Evolutionary conservation across 2,113 vertebrate species (phyloP), one percentile per base, ranked within the genome.

Genomic region (Sander vitreus): DNA sequence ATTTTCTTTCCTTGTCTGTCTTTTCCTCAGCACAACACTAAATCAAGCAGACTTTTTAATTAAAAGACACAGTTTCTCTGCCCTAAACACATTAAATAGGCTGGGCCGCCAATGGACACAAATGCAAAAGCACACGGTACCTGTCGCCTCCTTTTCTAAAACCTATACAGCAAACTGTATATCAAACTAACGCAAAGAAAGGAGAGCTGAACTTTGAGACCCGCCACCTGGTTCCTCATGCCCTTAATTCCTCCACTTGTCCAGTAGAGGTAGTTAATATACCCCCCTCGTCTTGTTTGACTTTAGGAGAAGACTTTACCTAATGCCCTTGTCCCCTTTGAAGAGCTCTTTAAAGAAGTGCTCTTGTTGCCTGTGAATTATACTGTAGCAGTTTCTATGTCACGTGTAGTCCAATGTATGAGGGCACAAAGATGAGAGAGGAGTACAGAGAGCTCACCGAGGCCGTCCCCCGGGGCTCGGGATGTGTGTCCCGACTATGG

Each of bases 11-110:
- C 60, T 25, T 53, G 10, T 30, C 51, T 23, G 45, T 75, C 70
- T 81, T 78, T 78, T 69, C 55, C 27, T 9, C 25, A 80, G 57
- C 10, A n/a, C 62, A 67, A 45, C 85, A 68, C 83, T 93, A 94
- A 91, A 93, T 94, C 88, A 91, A 63, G 66, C 16, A 53, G 85
- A 83, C 78, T 60, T 70, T 91, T 90, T 94, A 93, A 93, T 94
- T 93, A 93, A 93, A 93, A 88, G 78, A 74, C 86, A 83, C 78
- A 81, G 86, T 89, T 85, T 86, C 70, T 77, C 23, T 65, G 67
- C 78, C 63, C 54, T 78, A 78, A 81, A 81, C 43, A 16, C 45
- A 2, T 33, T 36, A 78, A 86, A 85, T 66, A 72, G 62, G 36
- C 70, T 0, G 77, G 79, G 60, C 47, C 2, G 15, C 71, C 53